phyloP scores from a whole-genome alignment of 30 jellyfish, hydroid and myxozoan species.

The Chrysaora quinquecirrha region DNA sequence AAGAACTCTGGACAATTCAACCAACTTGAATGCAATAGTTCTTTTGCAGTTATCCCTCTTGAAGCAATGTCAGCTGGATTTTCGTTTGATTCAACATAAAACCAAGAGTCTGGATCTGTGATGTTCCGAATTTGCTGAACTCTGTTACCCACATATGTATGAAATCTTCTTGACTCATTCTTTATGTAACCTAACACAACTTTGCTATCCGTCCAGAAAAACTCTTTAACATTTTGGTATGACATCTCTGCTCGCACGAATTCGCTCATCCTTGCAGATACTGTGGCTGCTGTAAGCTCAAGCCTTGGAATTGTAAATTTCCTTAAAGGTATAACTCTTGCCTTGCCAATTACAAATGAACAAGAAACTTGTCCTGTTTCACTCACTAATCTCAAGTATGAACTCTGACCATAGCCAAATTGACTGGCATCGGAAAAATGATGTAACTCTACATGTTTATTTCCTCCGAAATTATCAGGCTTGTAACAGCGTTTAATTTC shows the following conservation, averaged over 20 bases:
- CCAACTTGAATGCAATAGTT: constrained; percentile 19
- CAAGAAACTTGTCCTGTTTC: constrained; percentile 21
- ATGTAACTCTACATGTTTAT: constrained; percentile 39
- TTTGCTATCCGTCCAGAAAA: constrained; percentile 46
- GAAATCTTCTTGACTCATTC: constrained; percentile 50
- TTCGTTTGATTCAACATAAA: no score
- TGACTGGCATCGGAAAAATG: constrained; percentile 55
- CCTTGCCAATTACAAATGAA: constrained; percentile 29
- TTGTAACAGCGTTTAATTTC: constrained; percentile 34
- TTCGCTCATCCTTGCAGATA: constrained; percentile 30
- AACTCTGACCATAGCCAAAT: constrained; percentile 38
- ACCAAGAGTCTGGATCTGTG: constrained; percentile 2
- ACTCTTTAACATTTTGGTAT: constrained; percentile 11
- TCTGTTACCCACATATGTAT: constrained; percentile 28
- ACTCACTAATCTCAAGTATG: constrained; percentile 1
- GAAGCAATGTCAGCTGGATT: constrained; percentile 14
- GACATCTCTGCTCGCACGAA: constrained; percentile 14
- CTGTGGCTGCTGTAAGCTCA: constrained; percentile 43
- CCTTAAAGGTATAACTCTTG: constrained; percentile 54
- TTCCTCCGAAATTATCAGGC: constrained; percentile 47
- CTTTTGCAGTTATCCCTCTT: constrained; percentile 27
- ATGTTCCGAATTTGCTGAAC: constrained; percentile 19
- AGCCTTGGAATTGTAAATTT: constrained; percentile 39
- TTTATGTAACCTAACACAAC: constrained; percentile 41
- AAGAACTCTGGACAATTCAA: constrained; percentile 1